Base-by-base conservation (phyloP, 2,888 invertebrate species). In the Anthophora plumipes region DNA sequence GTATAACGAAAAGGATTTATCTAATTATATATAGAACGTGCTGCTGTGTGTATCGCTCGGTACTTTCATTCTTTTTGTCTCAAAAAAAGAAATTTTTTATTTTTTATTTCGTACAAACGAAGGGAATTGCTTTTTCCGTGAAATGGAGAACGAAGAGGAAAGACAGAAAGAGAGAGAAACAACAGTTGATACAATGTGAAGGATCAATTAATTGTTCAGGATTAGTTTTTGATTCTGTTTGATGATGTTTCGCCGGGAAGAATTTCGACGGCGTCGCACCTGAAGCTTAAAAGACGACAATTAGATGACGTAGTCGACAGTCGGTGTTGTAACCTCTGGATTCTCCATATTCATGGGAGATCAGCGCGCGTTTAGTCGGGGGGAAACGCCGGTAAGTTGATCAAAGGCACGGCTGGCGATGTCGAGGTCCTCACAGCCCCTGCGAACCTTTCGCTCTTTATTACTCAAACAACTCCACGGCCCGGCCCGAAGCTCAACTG, bases 311-410 rank as follows among this genome's bases (percentile, higher is more conserved):
- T 77, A 70, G 74, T 66, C 20, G 61, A 43, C 41, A 52, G 77
- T 48, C 77, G 79, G 80, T 71, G 86, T 79, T 71, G 86, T 79
- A 85, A 76, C 75, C 82, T 85, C 85, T 50, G 78, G 85, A 81
- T 89, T 84, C 89, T 91, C 89, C 90, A 90, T 91, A 92, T 92
- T 92, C 90, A 92, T 92, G 91, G 84, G 88, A 91, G 88, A 92
- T 91, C 90, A 91, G 86, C 89, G 89, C 90, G 88, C 90, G 90
- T 91, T 91, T 92, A 92, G 91, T 91, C 89, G 88, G 89, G 91
- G 31, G 90, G 89, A 89, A 52, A 64, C 90, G 89, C 88, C 89
- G 87, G 88, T 90, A 88, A 91, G 89, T 91, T 92, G 92, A 92
- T 92, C 92, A 92, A 92, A 92, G 91, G 88, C 86, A 82, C 77